Evolutionary conservation across 2,797 vertebrate genomes (phyloP).

Genomic region (Parauchenoglanis ngamensis): DNA sequence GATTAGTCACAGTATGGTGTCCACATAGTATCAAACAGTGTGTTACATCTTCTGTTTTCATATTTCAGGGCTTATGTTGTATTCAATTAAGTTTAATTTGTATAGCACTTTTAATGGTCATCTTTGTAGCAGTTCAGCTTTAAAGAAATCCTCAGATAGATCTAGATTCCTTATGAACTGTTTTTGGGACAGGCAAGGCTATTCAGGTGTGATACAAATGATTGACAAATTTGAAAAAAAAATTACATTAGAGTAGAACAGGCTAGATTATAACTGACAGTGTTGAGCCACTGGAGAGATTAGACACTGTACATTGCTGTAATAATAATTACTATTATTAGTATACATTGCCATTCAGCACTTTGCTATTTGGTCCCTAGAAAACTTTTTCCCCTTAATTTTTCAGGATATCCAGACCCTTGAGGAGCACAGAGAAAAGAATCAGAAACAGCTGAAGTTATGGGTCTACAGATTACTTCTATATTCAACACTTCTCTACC

Average conservation of each 20-base stretch:
- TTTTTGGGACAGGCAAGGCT: neutral
- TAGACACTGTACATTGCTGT: neutral
- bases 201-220: neutral
- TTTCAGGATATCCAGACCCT: constrained; percentile 86
- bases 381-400: neutral
- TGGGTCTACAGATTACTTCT: constrained; percentile 90
- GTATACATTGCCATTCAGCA: neutral
- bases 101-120: neutral
- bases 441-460: constrained; percentile 89
- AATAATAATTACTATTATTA: neutral
- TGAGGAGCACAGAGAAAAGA: constrained; percentile 92
- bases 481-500: constrained; percentile 87
- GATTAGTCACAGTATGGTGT: neutral
- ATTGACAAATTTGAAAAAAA: neutral
- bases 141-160: neutral
- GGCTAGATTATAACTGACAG: neutral
- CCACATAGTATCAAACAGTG: neutral
- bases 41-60: neutral
- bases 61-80: neutral
- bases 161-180: neutral
- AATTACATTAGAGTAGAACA: neutral
- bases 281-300: neutral
- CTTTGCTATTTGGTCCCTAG: neutral
- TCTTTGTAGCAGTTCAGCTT: neutral
- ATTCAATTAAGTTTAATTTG: neutral